Evolutionary conservation across 2,888 invertebrate species (phyloP).

Genomic region (Ormyrus pomaceus): DNA sequence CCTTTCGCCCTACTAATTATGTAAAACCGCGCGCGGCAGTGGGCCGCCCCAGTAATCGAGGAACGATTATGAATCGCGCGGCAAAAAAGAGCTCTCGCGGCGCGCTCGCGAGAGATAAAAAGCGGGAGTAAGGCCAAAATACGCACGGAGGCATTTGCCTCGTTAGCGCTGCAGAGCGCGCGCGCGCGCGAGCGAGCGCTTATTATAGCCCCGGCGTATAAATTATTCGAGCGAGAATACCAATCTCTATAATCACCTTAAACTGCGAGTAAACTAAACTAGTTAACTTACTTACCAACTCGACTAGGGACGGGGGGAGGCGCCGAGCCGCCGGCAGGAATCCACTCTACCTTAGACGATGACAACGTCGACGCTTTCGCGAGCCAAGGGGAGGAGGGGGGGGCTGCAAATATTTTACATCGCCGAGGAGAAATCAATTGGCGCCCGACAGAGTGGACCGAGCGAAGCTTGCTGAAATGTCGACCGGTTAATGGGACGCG

Average conservation of each 20-base stretch:
- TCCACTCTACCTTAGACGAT: constrained; percentile 7
- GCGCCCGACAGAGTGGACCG: not conserved
- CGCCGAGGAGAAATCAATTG: constrained; percentile 12
- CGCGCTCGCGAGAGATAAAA: not conserved
- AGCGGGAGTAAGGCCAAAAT: not conserved
- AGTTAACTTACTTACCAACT: constrained; percentile 48
- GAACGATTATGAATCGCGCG: constrained; percentile 25
- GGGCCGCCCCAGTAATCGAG: not conserved
- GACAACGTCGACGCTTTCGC: constrained; percentile 30
- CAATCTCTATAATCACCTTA: constrained; percentile 53
- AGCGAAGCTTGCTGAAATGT: too few relatives aligned
- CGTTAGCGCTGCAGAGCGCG: constrained; percentile 1
- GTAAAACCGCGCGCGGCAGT: too few relatives aligned
- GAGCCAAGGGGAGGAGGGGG: not conserved
- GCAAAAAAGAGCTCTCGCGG: not conserved
- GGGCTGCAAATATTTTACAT: constrained; percentile 25
- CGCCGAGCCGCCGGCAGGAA: not conserved
- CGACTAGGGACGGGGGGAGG: not conserved
- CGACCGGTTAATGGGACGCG: constrained; percentile 8
- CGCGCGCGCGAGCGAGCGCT: not conserved
- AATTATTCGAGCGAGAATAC: constrained; percentile 51
- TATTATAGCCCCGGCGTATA: constrained; percentile 33
- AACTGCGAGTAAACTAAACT: constrained; percentile 51
- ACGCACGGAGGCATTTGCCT: not conserved
- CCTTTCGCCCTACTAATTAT: not conserved